Percentiles rank a stretch among this genome's conserved stretches.
Evolutionary conservation across 2,113 vertebrate species (phyloP).

Genomic region (Phrynosoma platyrhinos): DNA sequence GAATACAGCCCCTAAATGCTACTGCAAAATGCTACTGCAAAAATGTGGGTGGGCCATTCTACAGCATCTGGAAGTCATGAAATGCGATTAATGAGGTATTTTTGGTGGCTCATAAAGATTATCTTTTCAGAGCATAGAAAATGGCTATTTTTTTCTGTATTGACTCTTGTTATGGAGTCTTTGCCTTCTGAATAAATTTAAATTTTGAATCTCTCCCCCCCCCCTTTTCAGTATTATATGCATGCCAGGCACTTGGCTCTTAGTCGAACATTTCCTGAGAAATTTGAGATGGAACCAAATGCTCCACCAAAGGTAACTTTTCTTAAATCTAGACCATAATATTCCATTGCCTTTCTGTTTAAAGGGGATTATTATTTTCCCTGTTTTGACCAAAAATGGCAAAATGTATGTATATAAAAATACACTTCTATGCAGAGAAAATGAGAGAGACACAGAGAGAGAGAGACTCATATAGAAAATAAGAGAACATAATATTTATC

Average conservation of each 20-base stretch:
- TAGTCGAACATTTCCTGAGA: constrained; percentile 92
- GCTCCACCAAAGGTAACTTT: constrained; percentile 83
- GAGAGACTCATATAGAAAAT: neutral
- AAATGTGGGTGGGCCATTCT: neutral
- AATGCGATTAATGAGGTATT: neutral
- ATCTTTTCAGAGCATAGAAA: neutral
- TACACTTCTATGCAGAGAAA: no score
- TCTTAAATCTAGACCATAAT: neutral
- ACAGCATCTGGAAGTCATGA: no score
- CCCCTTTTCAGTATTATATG: constrained; percentile 86
- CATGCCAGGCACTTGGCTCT: constrained; percentile 90
- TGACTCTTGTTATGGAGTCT: neutral
- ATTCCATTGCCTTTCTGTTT: neutral
- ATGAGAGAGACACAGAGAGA: no score
- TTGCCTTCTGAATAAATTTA: neutral
- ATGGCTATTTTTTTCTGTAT: neutral
- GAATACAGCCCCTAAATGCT: no score
- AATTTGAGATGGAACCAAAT: constrained; percentile 85
- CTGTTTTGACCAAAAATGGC: no score
- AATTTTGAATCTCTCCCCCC: neutral
- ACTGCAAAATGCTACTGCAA: neutral
- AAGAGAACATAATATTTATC: neutral
- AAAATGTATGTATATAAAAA: no score
- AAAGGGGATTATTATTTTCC: neutral
- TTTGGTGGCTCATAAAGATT: neutral